Base-by-base conservation (phyloP, 2,797 vertebrate species). In the Esox masquinongy region DNA sequence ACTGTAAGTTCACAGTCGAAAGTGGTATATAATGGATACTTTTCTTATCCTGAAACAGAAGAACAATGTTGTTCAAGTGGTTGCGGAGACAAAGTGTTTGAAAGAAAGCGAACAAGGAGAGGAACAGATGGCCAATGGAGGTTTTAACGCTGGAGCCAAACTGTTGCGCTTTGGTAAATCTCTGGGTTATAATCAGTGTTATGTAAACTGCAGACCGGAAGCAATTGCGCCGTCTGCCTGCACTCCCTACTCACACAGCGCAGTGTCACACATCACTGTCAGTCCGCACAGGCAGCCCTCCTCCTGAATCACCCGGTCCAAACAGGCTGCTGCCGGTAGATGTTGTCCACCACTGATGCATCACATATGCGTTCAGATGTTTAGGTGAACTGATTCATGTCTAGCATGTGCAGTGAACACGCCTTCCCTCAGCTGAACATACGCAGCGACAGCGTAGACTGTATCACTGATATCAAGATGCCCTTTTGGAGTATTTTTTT, bases 51-150 rank as follows among this genome's bases (percentile, higher is more conserved):
- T 56, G 53, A n/a, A 56, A 53, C 6, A 0, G 1, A 6, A 17
- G 6, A 53, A 53, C 50, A n/a, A 6, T 53, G 50, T 53, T 53
- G 50, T 53, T 53, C 50, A 17, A 56, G 53, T 56, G 19, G 5
- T 56, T 56, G 19, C 16, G 14, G 22, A 8, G 24, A 47, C 7
- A 26, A 70, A 70, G 71, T 49, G 9, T 22, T 43, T 43, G 39
- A 69, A 22, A 49, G 34, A 70, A 70, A 50, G 43, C 22, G 15
- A 29, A 61, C 9, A 17, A 88, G 85, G 88, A 88, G 82, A 77
- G 72, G 88, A 95, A 89, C 96, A 98, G 96, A 97, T 97, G 96
- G 94, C 90, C 90, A 90, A 90, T 89, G 91, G 16, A 84, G 90
- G 91, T 91, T 94, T 92, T 94, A 95, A 95, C 95, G 91, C 92